Evolutionary conservation across 1,140 invertebrate species (phyloP), one percentile per base, ranked within the genome.

Genomic region (Akabosia matsudoensis): DNA sequence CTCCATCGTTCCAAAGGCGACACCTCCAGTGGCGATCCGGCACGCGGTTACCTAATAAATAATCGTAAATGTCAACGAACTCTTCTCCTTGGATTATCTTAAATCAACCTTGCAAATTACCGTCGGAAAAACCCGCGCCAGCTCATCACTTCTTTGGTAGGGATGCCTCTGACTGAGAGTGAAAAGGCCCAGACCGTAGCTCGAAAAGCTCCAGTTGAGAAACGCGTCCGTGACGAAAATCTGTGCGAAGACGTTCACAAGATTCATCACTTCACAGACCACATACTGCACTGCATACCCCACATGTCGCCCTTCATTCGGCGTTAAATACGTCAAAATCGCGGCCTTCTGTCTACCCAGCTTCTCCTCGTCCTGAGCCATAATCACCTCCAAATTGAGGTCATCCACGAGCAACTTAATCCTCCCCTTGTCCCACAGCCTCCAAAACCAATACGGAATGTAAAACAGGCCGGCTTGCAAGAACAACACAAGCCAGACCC

Each of bases 211-310:
- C 4, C 92, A 92, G 76, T 92, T 93, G 70, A 97, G 85, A 84
- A 96, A 95, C 82, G 90, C 91, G 82, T 97, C 93, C 88, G 96
- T 93, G 82, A 96, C 91, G 82, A 91, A 94, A 75, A 97, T 95
- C 84, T 97, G 95, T 0, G 91, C 89, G 24, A 96, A 88, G 0
- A 96, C 92, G 84, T 96, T 97, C 79, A 93, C 85, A 81, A 96
- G 93, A 83, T 96, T 95, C 0, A 96, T 84, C 0, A 91, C 84
- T 83, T 95, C 93, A 84, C 92, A 93, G 13, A 94, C 87, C 84
- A 94, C 93, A 85, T 94, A 95, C 0, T 91, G 88, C 84, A 91
- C 92, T 2, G 92, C 92, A 83, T 95, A 94, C 82, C 93, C 92
- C 80, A 94, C 94, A 80, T 96, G 93, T 64, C 90, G 89, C 82